These are phyloP conservation scores for Ceratitis capitata DNA, from an alignment of 1,140 invertebrate genomes.

Conservation along the genomic window DNA sequence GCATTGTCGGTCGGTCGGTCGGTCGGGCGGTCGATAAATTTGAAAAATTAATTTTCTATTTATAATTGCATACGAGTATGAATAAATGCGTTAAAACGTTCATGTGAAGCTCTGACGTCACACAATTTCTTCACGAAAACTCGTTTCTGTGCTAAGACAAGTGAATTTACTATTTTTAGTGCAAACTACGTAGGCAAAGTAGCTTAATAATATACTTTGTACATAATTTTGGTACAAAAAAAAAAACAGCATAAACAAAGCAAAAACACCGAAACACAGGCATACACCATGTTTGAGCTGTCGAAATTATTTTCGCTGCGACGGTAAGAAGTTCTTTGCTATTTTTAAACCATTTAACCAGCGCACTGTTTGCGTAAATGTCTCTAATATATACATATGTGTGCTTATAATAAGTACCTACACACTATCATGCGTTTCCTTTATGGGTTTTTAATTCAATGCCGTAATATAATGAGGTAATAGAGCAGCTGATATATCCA, in stretches of 20 bases:
- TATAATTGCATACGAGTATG: no score
- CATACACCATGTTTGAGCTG: constrained; percentile 61
- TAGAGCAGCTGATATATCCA: neutral
- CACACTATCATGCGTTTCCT: neutral
- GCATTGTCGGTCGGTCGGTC: neutral
- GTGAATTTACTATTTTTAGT: neutral
- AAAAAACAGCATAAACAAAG: neutral
- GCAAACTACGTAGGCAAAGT: constrained; percentile 45
- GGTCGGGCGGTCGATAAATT: neutral
- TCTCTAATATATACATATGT: neutral
- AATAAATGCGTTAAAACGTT: neutral
- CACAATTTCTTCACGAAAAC: neutral
- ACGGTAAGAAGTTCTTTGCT: constrained; percentile 52
- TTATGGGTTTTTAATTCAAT: neutral
- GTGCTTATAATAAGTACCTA: no score
- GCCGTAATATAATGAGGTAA: constrained; percentile 37
- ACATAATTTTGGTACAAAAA: neutral
- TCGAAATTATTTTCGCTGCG: constrained; percentile 60
- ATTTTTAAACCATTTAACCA: constrained; percentile 15
- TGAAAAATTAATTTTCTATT: neutral
- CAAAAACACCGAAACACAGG: no score
- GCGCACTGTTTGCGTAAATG: neutral
- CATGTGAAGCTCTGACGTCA: neutral
- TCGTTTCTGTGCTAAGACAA: neutral
- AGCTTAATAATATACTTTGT: neutral